A percentile compares a stretch with the other conserved stretches of the same genome.
phyloP scores from a whole-genome alignment of 2,797 vertebrate species.

The Oreochromis mossambicus region DNA sequence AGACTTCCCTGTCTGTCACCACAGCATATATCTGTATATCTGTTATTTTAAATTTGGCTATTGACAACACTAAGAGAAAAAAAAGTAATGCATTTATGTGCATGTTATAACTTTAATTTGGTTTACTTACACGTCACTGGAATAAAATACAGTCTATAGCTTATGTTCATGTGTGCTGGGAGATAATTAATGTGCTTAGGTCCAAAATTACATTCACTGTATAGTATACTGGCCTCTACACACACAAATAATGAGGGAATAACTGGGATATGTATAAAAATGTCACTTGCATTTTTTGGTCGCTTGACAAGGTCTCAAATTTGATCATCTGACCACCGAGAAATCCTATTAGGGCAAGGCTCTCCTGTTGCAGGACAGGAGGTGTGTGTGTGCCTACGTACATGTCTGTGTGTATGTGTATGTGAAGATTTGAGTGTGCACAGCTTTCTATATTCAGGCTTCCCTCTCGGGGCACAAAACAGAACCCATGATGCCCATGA shows the following conservation, averaged over 20 bases:
- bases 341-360: conserved; percentile 51
- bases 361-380: conserved; percentile 50
- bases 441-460: background rate
- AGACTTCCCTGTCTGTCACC: background rate
- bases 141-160: background rate
- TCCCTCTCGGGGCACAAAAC: conserved; percentile 11
- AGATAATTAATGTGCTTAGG: background rate
- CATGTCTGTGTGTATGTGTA: background rate
- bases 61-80: background rate
- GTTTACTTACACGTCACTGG: background rate
- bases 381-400: background rate
- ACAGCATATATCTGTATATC: too few species aligned
- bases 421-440: background rate
- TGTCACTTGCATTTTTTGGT: conserved; percentile 42
- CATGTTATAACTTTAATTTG: background rate
- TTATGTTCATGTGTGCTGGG: background rate
- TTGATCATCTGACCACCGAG: conserved; percentile 51
- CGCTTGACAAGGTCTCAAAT: conserved; percentile 51
- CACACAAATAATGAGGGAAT: background rate
- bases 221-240: background rate
- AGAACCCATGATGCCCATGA: conserved; percentile 29
- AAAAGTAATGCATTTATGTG: background rate
- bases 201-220: background rate
- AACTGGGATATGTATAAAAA: conserved; percentile 22
- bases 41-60: background rate